Percentiles rank a stretch among this genome's conserved stretches.
Conservation (phyloP, 2,797 vertebrate genomes). For the Anguilla anguilla region DNA sequence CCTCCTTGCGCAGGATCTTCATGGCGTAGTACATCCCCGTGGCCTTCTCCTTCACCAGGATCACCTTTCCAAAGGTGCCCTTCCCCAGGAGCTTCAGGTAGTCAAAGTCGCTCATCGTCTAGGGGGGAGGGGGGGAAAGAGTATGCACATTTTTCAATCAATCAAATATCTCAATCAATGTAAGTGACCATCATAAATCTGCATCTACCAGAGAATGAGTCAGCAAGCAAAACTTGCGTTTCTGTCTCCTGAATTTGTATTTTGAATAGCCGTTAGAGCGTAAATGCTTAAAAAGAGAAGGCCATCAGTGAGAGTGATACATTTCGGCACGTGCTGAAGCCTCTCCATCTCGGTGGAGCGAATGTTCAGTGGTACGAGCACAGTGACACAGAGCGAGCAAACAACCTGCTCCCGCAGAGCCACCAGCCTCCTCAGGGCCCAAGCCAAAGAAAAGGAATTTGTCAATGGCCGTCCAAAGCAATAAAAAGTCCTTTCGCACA, state of each 20-base stretch:
- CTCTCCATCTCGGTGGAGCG: too few relatives aligned
- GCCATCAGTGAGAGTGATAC: too few relatives aligned
- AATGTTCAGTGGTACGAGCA: too few relatives aligned
- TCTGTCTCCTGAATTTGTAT: too few relatives aligned
- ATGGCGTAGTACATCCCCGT: slow-evolving; percentile 86
- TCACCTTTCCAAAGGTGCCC: slow-evolving; percentile 90
- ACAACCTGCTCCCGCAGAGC: too few relatives aligned
- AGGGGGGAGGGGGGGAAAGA: slow-evolving; percentile 30
- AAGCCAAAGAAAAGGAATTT: too few relatives aligned
- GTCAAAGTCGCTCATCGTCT: slow-evolving; percentile 91
- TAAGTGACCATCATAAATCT: not conserved
- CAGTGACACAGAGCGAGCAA: too few relatives aligned
- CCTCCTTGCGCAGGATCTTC: slow-evolving; percentile 89
- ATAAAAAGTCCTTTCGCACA: too few relatives aligned
- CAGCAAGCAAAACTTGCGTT: not conserved
- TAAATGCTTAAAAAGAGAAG: not conserved
- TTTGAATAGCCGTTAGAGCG: not conserved
- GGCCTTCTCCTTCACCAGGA: slow-evolving; percentile 85
- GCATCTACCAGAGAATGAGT: not conserved
- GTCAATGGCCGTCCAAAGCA: too few relatives aligned
- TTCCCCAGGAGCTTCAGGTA: slow-evolving; percentile 91
- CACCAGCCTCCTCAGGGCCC: too few relatives aligned
- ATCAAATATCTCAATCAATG: not conserved
- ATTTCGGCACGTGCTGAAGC: too few relatives aligned
- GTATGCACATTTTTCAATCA: not conserved